Percentiles rank a stretch among this genome's conserved stretches.
Evolutionary conservation across 2,113 vertebrate genomes (phyloP).

Genomic region (Tragelaphus buxtoni): DNA sequence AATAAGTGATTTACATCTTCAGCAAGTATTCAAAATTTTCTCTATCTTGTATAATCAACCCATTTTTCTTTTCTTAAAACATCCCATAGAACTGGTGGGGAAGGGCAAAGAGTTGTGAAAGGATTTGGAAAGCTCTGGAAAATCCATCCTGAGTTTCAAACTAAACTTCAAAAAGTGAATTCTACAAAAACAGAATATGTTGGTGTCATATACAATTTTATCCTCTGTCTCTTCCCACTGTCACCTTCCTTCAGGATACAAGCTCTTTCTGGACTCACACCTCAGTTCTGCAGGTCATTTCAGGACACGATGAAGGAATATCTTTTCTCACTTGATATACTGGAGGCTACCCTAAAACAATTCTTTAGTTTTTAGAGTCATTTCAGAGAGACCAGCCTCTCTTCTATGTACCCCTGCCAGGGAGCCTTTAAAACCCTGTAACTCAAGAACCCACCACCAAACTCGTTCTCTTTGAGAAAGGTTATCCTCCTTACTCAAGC

Average conservation of each 20-base stretch:
- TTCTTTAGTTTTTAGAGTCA: not conserved
- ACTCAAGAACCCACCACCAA: not conserved
- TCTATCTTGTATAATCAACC: not conserved
- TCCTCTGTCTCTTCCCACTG: not conserved
- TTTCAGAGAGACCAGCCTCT: not conserved
- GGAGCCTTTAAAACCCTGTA: not conserved
- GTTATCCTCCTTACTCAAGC: not conserved
- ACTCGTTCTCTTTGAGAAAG: not conserved
- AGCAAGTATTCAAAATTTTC: not conserved
- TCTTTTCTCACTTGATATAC: not conserved
- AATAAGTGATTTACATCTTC: not conserved
- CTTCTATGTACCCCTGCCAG: not conserved
- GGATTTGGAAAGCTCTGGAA: not conserved
- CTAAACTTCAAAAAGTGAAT: not conserved
- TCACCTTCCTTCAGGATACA: not conserved
- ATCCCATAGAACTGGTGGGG: not conserved
- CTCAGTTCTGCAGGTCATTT: not conserved
- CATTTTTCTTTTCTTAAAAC: conserved; percentile 18
- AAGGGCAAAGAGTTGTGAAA: not conserved
- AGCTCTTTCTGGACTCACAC: not conserved
- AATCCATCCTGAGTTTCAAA: conserved; percentile 13
- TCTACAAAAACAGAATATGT: not conserved
- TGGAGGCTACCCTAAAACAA: not conserved
- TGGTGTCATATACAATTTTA: not conserved
- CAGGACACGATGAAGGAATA: not conserved